Evolutionary conservation across 2,888 invertebrate genomes (phyloP), one percentile per base, ranked within the genome.

Genomic region (Aleiodes leptofemur): DNA sequence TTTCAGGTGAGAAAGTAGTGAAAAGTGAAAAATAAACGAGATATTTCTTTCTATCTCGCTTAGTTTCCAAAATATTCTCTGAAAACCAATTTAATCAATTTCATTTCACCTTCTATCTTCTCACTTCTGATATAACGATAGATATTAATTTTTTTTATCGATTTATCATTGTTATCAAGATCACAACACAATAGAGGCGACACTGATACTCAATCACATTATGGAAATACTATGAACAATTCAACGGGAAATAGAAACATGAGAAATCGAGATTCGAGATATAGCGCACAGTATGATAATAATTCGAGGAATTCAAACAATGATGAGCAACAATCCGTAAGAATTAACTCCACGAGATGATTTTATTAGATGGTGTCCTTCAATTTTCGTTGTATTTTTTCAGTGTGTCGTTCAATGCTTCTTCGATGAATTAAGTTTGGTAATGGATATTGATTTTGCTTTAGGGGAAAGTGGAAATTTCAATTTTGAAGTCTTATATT

Each of bases 401-500:
- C 82, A 89, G 75, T 95, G 95, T 82, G 91, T 93, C 1, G 87
- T 93, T 29, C 94, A 95, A 78, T 95, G 95, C 84, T 93, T 95
- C 83, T 92, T 95, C 84, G 92, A 93, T 76, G 92, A 93, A 86
- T 86, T 95, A 78, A 92, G 93, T 83, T 91, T 94, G 93, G 95
- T 94, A 89, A 87, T 0, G 7, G 4, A 38, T 38, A 11, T 61
- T 7, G 14, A n/a, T 61, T 34, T 23, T 23, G 1, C 23, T 23
- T 23, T 2, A 23, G 23, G 23, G 23, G 23, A 23, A 23, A 23
- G 23, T 23, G 23, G 23, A 23, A 23, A 23, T 2, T 23, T 23
- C 2, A 23, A 23, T 23, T 23, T 23, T 23, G 1, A 11, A 34
- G 9, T 14, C 3, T 9, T 8, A 9, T 56, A 56, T 8, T 56